A percentile compares a stretch with the other conserved stretches of the same genome.
These are phyloP conservation scores for Musca vetustissima DNA, from an alignment of 1,140 invertebrate species.

Conservation along the genomic window DNA sequence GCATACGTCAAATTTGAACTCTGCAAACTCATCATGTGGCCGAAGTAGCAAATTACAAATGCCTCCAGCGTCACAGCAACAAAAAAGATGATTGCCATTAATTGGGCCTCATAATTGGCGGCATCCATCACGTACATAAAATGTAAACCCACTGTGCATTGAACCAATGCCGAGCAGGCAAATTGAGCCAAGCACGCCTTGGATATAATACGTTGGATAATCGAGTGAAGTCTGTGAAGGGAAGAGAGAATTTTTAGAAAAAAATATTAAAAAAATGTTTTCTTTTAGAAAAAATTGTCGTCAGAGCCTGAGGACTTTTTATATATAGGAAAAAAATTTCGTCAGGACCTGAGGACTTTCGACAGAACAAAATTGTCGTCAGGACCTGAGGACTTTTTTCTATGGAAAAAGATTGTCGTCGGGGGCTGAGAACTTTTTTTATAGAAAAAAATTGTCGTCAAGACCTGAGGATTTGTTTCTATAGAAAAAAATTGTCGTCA, in stretches of 20 bases:
- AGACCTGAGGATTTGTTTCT: too few species aligned
- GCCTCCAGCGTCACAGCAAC: conserved; percentile 44
- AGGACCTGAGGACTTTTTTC: too few species aligned
- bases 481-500: too few species aligned
- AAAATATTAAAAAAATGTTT: too few species aligned
- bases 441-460: too few species aligned
- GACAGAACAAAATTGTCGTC: too few species aligned
- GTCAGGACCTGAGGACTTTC: too few species aligned
- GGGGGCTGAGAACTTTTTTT: too few species aligned
- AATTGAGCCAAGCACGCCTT: conserved; percentile 43
- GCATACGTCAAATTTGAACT: conserved; percentile 40
- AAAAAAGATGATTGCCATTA: conserved; percentile 45
- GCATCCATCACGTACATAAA: conserved; percentile 42
- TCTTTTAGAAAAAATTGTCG: too few species aligned
- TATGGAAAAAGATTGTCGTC: too few species aligned
- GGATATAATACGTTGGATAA: conserved; percentile 42
- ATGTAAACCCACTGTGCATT: conserved; percentile 45
- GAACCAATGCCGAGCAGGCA: conserved; percentile 41
- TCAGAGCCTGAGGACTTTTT: too few species aligned
- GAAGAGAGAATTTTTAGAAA: background rate
- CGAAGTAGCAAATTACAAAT: conserved; percentile 46
- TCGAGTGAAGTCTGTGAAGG: conserved; percentile 30
- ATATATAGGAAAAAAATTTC: too few species aligned
- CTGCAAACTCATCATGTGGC: conserved; percentile 39
- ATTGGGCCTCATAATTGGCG: conserved; percentile 38